Percentiles rank a stretch among this genome's conserved stretches.
These are phyloP conservation scores for Pedionomus torquatus DNA, from an alignment of 2,113 vertebrate species.

Conservation along the genomic window DNA sequence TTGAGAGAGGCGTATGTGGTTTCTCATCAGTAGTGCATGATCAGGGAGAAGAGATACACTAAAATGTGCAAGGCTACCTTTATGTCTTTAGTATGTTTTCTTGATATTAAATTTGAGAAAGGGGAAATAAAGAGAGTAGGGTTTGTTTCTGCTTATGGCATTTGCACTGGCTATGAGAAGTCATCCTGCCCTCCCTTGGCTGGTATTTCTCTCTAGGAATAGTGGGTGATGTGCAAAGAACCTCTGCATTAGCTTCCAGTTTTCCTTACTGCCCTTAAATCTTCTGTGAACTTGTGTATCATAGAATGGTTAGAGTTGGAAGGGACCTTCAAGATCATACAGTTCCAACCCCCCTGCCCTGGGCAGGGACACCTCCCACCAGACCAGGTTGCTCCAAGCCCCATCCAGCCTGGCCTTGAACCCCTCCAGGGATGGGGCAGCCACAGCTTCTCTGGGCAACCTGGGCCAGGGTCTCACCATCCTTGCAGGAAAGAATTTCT, in stretches of 20 bases:
- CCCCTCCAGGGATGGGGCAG: too few species aligned
- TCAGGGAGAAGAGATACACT: not conserved
- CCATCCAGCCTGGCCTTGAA: too few species aligned
- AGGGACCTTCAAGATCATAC: too few species aligned
- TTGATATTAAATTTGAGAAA: not conserved
- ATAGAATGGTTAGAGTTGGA: too few species aligned
- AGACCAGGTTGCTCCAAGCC: too few species aligned
- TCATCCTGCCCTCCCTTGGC: not conserved
- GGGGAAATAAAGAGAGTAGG: accelerated
- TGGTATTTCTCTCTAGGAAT: not conserved
- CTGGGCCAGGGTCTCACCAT: too few species aligned
- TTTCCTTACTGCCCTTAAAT: not conserved
- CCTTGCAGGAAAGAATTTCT: too few species aligned
- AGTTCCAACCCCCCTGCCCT: too few species aligned
- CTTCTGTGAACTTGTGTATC: not conserved
- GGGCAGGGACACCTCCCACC: too few species aligned
- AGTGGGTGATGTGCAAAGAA: not conserved
- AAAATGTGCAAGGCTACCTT: not conserved
- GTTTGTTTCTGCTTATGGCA: not conserved
- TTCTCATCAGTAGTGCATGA: not conserved
- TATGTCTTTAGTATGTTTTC: not conserved
- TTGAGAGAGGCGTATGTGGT: not conserved
- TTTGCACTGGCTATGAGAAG: not conserved
- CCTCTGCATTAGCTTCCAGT: not conserved
- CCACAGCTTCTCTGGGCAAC: too few species aligned